Percentiles rank a stretch among this genome's conserved stretches.
Conservation (phyloP, 2,113 vertebrate genomes). For the Pseudonaja textilis region DNA sequence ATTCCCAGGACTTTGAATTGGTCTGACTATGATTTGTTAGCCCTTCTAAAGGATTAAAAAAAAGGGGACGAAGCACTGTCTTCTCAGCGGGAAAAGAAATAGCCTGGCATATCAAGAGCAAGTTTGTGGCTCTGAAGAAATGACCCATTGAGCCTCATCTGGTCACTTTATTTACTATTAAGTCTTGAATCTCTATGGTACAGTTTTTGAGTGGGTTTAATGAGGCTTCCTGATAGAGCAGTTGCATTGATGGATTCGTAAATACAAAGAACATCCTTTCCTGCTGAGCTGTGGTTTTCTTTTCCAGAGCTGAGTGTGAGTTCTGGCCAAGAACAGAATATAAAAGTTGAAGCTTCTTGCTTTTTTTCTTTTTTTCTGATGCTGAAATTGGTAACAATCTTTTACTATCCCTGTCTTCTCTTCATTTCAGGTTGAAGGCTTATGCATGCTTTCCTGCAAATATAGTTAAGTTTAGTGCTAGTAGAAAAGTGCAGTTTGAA, state of each 20-base stretch:
- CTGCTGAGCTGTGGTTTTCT: background rate
- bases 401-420: background rate
- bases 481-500: background rate
- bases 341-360: background rate
- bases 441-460: background rate
- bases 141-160: background rate
- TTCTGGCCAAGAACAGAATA: conserved; percentile 8
- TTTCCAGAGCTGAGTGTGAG: background rate
- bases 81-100: background rate
- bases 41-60: background rate
- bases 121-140: background rate
- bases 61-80: background rate
- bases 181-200: background rate
- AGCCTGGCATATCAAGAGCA: background rate
- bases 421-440: background rate
- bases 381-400: background rate
- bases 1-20: background rate
- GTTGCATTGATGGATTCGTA: background rate
- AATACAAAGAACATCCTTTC: background rate
- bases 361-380: fast-evolving
- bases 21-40: background rate
- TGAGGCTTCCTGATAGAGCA: background rate
- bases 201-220: background rate
- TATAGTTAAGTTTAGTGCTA: background rate
- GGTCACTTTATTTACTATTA: background rate